Percentiles rank a stretch among this genome's conserved stretches.
phyloP scores from a whole-genome alignment of 2,888 invertebrate genomes.

The Sphinx pinastri region DNA sequence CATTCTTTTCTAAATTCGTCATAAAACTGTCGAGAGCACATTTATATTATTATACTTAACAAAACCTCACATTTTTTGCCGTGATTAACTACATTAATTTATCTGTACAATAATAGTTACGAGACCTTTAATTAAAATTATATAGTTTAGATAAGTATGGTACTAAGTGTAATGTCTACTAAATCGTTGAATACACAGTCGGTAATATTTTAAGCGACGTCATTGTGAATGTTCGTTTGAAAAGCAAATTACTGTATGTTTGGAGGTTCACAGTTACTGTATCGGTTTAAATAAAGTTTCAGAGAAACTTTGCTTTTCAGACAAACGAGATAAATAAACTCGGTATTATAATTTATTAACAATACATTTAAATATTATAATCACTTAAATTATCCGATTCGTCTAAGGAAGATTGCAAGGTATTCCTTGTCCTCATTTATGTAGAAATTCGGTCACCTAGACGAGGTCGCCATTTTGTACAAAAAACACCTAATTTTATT shows the following conservation, averaged over 20 bases:
- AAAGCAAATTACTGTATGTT: slow-evolving; percentile 43
- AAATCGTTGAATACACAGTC: slow-evolving; percentile 63
- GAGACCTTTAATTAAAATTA: slow-evolving; percentile 78
- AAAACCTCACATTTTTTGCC: slow-evolving; percentile 80
- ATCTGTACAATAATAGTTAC: slow-evolving; percentile 83
- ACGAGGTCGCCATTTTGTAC: slow-evolving; percentile 81
- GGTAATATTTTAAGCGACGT: slow-evolving; percentile 40
- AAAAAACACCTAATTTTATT: slow-evolving; percentile 74
- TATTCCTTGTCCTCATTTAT: slow-evolving; percentile 56
- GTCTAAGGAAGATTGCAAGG: slow-evolving; percentile 54
- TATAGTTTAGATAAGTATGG: slow-evolving; percentile 71
- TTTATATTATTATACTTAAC: slow-evolving; percentile 82
- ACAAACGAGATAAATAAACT: slow-evolving; percentile 44
- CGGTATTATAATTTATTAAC: slow-evolving; percentile 38
- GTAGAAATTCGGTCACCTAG: slow-evolving; percentile 83
- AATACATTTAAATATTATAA: slow-evolving; percentile 43
- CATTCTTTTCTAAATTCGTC: slow-evolving; percentile 84
- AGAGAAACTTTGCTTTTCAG: slow-evolving; percentile 51
- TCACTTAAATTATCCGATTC: slow-evolving; percentile 49
- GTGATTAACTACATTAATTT: slow-evolving; percentile 82
- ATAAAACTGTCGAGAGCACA: slow-evolving; percentile 83
- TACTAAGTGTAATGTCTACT: slow-evolving; percentile 69
- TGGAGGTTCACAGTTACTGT: slow-evolving; percentile 53
- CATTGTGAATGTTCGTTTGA: slow-evolving; percentile 48
- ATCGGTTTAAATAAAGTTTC: slow-evolving; percentile 41